Base-by-base conservation (phyloP, 2,113 vertebrate species). In the Callorhinus ursinus region DNA sequence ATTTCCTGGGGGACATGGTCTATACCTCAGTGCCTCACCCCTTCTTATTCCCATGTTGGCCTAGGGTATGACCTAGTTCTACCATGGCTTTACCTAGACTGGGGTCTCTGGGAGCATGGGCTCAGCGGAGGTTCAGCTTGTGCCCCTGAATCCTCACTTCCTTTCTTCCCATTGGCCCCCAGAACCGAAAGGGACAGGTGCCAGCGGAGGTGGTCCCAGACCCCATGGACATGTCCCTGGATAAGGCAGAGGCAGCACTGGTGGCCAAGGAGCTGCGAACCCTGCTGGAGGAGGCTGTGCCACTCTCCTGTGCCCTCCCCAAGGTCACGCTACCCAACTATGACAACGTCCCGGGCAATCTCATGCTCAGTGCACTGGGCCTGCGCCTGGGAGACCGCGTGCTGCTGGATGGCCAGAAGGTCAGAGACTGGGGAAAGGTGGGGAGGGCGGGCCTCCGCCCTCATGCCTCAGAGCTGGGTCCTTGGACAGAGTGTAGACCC, bases 161-260 rank as follows among this genome's bases (percentile, higher is more conserved):
- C 18, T 80, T n/a, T 96, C 39, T 97, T 88, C 24, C 57, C 59
- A 18, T 63, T 95, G 79, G 14, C 80, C 42, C 53, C 86, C 98
- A 99, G 99, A 99, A 99, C 49, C 99, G 99, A 94, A 99, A 99
- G 74, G 99, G 99, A 77, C 99, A 99, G 95, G 99, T 99, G 24
- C 99, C 99, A 0, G 99, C 98, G 0, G 99, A 99, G 33, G 99
- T 99, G 61, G 99, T 99, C 5, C 99, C 99, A 0, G 99, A 99
- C 97, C 99, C 99, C 0, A 99, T 99, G 99, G 99, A 99, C 98
- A 99, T 99, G 99, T 99, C 98, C 53, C 98, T 99, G 98, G 99
- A 99, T 95, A 99, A 99, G 96, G 99, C 99, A 0, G 99, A 99
- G 96, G 99, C 99, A 0, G 99, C 99, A 4, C 99, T 99, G 98